Base-by-base conservation (phyloP, 2,888 invertebrate species). In the Anoncus sp. region DNA sequence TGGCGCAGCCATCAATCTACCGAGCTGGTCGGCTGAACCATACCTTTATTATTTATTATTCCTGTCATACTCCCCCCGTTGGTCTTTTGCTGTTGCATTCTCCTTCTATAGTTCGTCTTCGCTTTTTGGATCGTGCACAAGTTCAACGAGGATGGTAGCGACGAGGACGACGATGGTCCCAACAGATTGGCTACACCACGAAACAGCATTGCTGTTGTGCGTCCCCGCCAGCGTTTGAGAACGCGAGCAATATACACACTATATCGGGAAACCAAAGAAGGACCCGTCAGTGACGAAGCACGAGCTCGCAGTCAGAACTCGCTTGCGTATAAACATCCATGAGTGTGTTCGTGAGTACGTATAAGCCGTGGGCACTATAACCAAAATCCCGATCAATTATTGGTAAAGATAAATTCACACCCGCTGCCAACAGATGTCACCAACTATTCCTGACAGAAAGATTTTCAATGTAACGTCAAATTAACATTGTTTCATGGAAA, bases 1-100 rank as follows among this genome's bases (percentile, higher is more conserved):
- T 87, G 90, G 84, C 87, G 83, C 83, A 86, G 89, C 91, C 89
- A 91, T 91, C 90, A 89, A 91, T 91, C 91, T 89, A 87, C 80
- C 82, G 45, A 51, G 45, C 77, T 73, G 69, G 75, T 79, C 79
- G 71, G 65, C 82, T 76, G 75, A 70, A 80, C 75, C 83, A 82
- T 77, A 85, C 87, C 85, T 87, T 86, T 87, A 89, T 89, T 88
- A 89, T 89, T 88, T 88, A 88, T 89, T 87, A 89, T 88, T 86
- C 86, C 83, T 81, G 83, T 81, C 83, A 83, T 83, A 75, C 79
- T 62, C 47, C 38, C 20, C 38, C 43, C 71, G 62, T 55, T 45
- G 45, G 63, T 74, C 67, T 73, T 57, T 53, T 31, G 45, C 53
- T 65, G 62, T 45, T 79, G 78, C 78, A 81, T 69, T 74, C 75